Percentiles rank a stretch among this genome's conserved stretches.
These are phyloP conservation scores for Engystomops pustulosus DNA, from an alignment of 2,113 vertebrate species.

Conservation along the genomic window DNA sequence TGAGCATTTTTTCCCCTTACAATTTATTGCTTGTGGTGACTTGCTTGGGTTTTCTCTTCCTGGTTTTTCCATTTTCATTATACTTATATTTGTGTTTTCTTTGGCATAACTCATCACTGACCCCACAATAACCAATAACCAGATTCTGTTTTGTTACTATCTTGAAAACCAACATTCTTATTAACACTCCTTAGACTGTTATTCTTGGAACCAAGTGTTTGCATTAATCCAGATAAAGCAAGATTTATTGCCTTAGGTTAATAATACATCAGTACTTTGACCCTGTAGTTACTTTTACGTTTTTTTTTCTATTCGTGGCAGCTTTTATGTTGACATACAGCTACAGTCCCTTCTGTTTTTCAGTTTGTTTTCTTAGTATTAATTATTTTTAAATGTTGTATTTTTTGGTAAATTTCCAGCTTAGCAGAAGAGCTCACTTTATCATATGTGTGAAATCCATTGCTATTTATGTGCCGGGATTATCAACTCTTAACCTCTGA, in stretches of 20 bases:
- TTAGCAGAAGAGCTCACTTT: conserved; percentile 35
- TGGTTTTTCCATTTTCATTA: conserved; percentile 15
- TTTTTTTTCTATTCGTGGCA: conserved; percentile 18
- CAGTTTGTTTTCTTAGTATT: conserved; percentile 39
- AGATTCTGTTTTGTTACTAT: conserved; percentile 44
- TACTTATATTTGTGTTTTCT: conserved; percentile 12
- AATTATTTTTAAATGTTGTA: conserved; percentile 42
- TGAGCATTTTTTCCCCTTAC: not conserved
- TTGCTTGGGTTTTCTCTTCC: not conserved
- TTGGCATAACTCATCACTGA: not conserved
- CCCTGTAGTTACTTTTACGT: conserved; percentile 19
- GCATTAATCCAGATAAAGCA: conserved; percentile 44
- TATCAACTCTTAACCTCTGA: conserved; percentile 35
- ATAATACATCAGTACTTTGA: conserved; percentile 42
- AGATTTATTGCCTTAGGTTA: conserved; percentile 40
- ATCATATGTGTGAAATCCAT: conserved; percentile 27
- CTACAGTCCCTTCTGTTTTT: conserved; percentile 33
- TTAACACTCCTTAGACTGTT: conserved; percentile 36
- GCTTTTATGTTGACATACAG: conserved; percentile 29
- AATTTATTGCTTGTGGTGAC: not conserved
- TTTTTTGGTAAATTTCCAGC: conserved; percentile 26
- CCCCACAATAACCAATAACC: conserved; percentile 26
- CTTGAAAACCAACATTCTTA: conserved; percentile 44
- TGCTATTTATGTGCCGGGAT: conserved; percentile 43
- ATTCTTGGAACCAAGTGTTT: conserved; percentile 43